These are phyloP conservation scores for Dendrolimus houi DNA, from an alignment of 2,888 invertebrate species.

Conservation along the genomic window DNA sequence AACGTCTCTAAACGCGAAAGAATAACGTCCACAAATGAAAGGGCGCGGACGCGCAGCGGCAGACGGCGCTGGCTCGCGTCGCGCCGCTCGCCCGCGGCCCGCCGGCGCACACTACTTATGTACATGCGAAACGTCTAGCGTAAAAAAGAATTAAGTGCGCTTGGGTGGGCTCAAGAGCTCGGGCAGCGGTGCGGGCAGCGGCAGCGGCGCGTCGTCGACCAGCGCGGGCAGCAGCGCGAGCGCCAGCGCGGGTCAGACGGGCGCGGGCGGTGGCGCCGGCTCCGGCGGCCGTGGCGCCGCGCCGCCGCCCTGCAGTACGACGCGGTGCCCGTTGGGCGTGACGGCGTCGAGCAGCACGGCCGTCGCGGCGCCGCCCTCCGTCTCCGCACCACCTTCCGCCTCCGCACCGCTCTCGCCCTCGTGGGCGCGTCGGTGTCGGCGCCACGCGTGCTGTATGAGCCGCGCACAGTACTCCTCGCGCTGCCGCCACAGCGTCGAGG, in stretches of 20 bases:
- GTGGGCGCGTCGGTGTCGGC: slow-evolving; percentile 85
- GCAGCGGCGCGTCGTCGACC: slow-evolving; percentile 68
- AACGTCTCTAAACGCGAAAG: slow-evolving; percentile 54
- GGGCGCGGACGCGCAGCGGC: slow-evolving; percentile 39
- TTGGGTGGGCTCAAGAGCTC: slow-evolving; percentile 70
- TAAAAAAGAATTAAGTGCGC: slow-evolving; percentile 65
- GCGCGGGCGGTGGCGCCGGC: slow-evolving; percentile 84
- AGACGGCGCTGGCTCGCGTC: slow-evolving; percentile 32
- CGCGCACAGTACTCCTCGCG: slow-evolving; percentile 97
- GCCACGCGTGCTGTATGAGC: slow-evolving; percentile 96
- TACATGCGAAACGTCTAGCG: slow-evolving; percentile 55
- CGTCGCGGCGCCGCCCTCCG: slow-evolving; percentile 88
- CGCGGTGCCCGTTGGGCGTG: slow-evolving; percentile 91
- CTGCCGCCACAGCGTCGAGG: slow-evolving; percentile 96
- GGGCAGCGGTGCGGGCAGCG: slow-evolving; percentile 70
- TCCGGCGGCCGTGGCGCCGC: slow-evolving; percentile 93
- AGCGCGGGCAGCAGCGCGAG: slow-evolving; percentile 72
- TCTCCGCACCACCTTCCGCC: slow-evolving; percentile 80
- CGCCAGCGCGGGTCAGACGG: slow-evolving; percentile 74
- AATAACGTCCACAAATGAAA: slow-evolving; percentile 42
- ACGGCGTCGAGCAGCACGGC: slow-evolving; percentile 90
- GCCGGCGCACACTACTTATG: slow-evolving; percentile 35
- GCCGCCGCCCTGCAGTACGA: slow-evolving; percentile 92
- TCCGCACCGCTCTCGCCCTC: slow-evolving; percentile 57
- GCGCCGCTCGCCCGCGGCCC: slow-evolving; percentile 42